These are phyloP conservation scores for Cladopsammia gracilis DNA, from an alignment of 64 coral and sea anemone genomes.

Conservation along the genomic window DNA sequence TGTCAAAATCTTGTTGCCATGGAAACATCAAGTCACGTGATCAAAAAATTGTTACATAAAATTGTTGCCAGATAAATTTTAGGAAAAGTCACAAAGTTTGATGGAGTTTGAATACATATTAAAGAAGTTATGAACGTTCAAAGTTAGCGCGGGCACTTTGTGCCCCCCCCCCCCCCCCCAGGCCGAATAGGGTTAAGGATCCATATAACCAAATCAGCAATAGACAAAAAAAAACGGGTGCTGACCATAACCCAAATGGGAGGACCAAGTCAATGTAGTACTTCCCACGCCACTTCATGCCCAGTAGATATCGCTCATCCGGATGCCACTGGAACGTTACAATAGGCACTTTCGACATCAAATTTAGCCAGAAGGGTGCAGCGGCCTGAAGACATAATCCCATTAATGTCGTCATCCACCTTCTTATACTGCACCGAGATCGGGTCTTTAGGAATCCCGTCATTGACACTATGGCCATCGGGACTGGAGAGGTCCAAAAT, in stretches of 20 bases:
- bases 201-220: neutral
- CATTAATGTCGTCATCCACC: slow-evolving; percentile 29
- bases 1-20: too few species aligned
- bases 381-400: neutral
- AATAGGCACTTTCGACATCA: slow-evolving; percentile 39
- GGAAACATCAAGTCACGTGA: too few species aligned
- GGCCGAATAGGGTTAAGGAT: too few species aligned
- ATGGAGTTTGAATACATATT: too few species aligned
- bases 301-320: slow-evolving; percentile 7
- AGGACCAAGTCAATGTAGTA: slow-evolving; percentile 13
- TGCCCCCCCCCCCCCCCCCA: too few species aligned
- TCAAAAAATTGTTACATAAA: too few species aligned
- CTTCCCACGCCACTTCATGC: slow-evolving; percentile 37
- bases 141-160: too few species aligned
- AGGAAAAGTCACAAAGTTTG: too few species aligned
- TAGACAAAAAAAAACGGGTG: neutral
- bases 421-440: slow-evolving; percentile 11
- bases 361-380: slow-evolving; percentile 61
- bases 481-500: slow-evolving; percentile 37
- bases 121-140: too few species aligned
- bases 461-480: slow-evolving; percentile 59
- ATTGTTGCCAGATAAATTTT: too few species aligned
- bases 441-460: slow-evolving; percentile 1
- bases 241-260: neutral
- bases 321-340: slow-evolving; percentile 54